Base-by-base conservation (phyloP, 2,113 vertebrate species). In the Salvelinus namaycush region DNA sequence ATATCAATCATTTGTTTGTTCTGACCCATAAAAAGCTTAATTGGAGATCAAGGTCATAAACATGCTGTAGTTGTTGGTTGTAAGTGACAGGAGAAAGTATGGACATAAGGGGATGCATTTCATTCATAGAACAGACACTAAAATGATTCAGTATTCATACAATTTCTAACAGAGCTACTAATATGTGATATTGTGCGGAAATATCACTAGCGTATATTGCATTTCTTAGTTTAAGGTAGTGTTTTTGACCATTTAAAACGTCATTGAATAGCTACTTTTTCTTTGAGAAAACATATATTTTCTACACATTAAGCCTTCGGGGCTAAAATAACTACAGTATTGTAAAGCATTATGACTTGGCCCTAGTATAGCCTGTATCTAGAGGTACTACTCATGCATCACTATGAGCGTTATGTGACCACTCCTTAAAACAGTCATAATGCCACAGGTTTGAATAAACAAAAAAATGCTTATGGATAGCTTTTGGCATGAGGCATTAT, bases 101-200 rank as follows among this genome's bases (percentile, higher is more conserved):
- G 26, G 26, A 8, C 26, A 26, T 31, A n/a, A 29, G 9, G 11
- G 60, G n/a, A 62, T n/a, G 59, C 7, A 62, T 20, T 29, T 14
- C 24, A 66, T 66, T 27, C 64, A 29, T 29, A 27, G 26, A 67
- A 14, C 26, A 27, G 26, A 67, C 26, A 16, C 65, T 29, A 13
- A 67, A 4, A 7, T 5, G 1, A 27, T 64, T 64, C 59, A 62
- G 18, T 22, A 62, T 62, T 22, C 20, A 22, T 18, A 57, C 9
- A 44, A 54, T 34, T 29, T 60, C 22, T 20, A 65, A 60, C 62
- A 72, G 81, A 84, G 84, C 84, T 86, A 87, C 27, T 86, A 87
- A 86, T 26, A 5, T 16, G 62, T 29, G 75, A 77, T 62, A 22
- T 31, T 71, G 69, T 67, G 67, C 34, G 70, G 73, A 74, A 68